Base-by-base conservation (phyloP, 2,797 vertebrate genomes). In the Xiphorhynchus erythropygius region DNA sequence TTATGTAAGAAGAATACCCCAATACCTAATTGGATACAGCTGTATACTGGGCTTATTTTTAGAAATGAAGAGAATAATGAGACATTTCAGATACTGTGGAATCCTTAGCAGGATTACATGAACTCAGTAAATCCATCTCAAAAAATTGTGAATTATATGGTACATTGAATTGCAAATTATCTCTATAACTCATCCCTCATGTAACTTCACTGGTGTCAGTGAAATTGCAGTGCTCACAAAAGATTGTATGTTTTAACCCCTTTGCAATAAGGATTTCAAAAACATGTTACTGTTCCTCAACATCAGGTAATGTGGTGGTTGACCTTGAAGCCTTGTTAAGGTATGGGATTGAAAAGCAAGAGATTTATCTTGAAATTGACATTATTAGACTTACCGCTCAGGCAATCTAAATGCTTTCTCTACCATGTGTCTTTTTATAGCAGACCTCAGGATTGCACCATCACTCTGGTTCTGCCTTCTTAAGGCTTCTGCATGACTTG, bases 101-200 rank as follows among this genome's bases (percentile, higher is more conserved):
- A 89, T 87, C 47, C 52, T 82, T 85, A 84, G 56, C 39, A 87
- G 59, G 32, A 89, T 87, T 82, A 76, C 68, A 76, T 27, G n/a
- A 91, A 92, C 59, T 89, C 70, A 49, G 28, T 71, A 94, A 92
- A 94, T 84, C 67, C 71, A 42, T 87, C 52, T 91, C 2, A 2
- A 85, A 74, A 95, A 89, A 73, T 33, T 73, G 87, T 89, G 89
- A 94, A 92, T 89, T 80, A 87, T 63, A 79, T 2, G 35, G 78
- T 73, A 87, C 50, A 91, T 25, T 82, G 82, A 94, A 89, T 89
- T 87, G 35, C 50, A 91, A 79, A 87, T 94, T 76, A 65, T 73
- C 35, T 63, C 41, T 42, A n/a, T 83, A 87, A 92, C 50, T 94
- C 84, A 82, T 49, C 23, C 12, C 16, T 75, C 32, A 64, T 50